Evolutionary conservation across 2,113 vertebrate species (phyloP).

Genomic region (Beaufortia kweichowensis): DNA sequence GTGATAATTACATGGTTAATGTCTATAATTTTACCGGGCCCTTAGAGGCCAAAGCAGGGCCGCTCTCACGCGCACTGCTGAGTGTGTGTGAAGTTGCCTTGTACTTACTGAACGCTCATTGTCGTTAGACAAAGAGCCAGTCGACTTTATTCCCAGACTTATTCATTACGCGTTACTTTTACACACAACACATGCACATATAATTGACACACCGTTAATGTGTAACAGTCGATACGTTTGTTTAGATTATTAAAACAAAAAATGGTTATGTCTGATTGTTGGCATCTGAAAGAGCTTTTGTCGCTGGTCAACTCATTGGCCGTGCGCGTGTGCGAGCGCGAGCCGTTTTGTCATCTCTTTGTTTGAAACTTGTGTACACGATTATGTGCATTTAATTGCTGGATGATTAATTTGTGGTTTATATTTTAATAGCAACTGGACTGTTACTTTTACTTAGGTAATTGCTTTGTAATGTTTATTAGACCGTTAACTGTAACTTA

Average conservation of each 20-base stretch:
- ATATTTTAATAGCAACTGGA: no score
- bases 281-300: constrained; percentile 3
- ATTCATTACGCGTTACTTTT: neutral
- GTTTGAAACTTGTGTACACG: constrained; percentile 4
- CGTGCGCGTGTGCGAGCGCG: neutral
- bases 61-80: constrained; percentile 9
- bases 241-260: neutral
- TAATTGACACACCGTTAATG: no score
- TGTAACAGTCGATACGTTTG: neutral
- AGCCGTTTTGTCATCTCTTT: constrained; percentile 13
- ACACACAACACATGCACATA: no score
- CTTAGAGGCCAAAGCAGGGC: neutral
- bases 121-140: constrained; percentile 24
- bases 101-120: constrained; percentile 25
- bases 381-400: neutral
- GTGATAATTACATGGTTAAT: constrained; percentile 16
- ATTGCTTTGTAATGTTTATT: constrained; percentile 9
- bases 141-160: neutral
- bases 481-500: neutral
- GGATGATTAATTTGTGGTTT: neutral
- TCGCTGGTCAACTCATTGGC: neutral
- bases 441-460: neutral
- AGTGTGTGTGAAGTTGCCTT: constrained; percentile 17
- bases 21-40: neutral
- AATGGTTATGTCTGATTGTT: neutral